Evolutionary conservation across 1,140 invertebrate genomes (phyloP).

Genomic region (Psilanteris sp.): DNA sequence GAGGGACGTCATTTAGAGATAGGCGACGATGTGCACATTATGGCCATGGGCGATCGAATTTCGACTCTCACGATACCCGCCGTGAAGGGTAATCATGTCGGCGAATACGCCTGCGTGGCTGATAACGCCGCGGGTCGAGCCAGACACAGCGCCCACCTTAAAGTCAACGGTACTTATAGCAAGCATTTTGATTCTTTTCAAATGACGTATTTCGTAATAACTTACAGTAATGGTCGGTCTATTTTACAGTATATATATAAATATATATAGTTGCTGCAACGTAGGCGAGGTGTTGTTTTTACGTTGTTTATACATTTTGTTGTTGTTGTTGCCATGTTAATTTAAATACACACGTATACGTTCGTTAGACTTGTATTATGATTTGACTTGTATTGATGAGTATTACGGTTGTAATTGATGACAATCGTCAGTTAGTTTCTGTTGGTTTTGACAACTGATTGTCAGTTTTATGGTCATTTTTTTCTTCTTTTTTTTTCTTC

Average conservation of each 20-base stretch:
- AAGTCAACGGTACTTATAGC: slow-evolving; percentile 79
- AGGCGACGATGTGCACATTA: slow-evolving; percentile 81
- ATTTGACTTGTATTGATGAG: slow-evolving; percentile 41
- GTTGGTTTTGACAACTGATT: too few species aligned
- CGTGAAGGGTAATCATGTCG: slow-evolving; percentile 81
- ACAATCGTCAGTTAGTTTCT: slow-evolving; percentile 8
- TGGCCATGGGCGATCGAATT: slow-evolving; percentile 81
- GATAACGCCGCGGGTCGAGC: slow-evolving; percentile 84
- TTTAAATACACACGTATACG: slow-evolving; percentile 6
- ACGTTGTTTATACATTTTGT: slow-evolving; percentile 41
- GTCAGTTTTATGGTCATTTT: too few species aligned
- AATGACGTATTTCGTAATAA: slow-evolving; percentile 27
- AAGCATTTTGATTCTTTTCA: slow-evolving; percentile 10
- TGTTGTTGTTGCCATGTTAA: slow-evolving; percentile 54
- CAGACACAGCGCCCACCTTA: slow-evolving; percentile 82
- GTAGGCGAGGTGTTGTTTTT: slow-evolving; percentile 54
- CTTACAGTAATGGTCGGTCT: slow-evolving; percentile 51
- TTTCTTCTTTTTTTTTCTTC: too few species aligned
- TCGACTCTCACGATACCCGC: slow-evolving; percentile 79
- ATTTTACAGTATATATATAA: slow-evolving; percentile 48
- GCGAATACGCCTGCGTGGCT: slow-evolving; percentile 88
- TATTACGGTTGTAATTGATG: slow-evolving; percentile 29
- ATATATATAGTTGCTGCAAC: slow-evolving; percentile 56
- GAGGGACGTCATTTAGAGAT: slow-evolving; percentile 77
- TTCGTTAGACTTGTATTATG: slow-evolving; percentile 18